Conservation (phyloP, 2,888 invertebrate species). For the Deroplatys truncata region DNA sequence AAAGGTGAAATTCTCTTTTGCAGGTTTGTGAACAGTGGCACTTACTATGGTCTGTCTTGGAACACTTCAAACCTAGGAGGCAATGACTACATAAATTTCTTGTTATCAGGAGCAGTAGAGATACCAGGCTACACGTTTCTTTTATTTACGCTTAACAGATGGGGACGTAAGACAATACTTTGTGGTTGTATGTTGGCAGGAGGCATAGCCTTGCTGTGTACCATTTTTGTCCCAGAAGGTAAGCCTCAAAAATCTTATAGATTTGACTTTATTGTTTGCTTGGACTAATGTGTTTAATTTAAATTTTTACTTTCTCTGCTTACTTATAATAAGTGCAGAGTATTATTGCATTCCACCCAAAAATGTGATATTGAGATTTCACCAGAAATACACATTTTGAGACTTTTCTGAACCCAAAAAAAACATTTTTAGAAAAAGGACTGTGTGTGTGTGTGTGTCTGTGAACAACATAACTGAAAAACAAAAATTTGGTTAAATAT, state of each 20-base stretch:
- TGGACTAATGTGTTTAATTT: neutral
- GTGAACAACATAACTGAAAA: too few species aligned
- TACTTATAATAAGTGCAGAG: neutral
- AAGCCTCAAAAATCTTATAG: constrained; percentile 30
- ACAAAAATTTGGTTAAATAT: too few species aligned
- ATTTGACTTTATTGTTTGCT: neutral
- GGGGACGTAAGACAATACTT: constrained; percentile 64
- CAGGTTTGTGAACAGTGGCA: constrained; percentile 69
- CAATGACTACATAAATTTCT: constrained; percentile 68
- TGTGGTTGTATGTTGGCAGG: constrained; percentile 65
- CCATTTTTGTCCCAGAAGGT: constrained; percentile 56
- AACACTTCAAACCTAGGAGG: constrained; percentile 68
- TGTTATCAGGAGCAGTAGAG: constrained; percentile 71
- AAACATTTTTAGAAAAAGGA: too few species aligned
- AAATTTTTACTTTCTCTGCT: neutral
- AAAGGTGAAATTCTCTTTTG: neutral
- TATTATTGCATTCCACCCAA: neutral
- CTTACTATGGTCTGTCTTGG: constrained; percentile 76
- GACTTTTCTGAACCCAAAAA: too few species aligned
- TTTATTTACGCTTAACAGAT: constrained; percentile 61
- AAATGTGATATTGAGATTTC: too few species aligned
- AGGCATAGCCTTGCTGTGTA: constrained; percentile 56
- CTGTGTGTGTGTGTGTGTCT: too few species aligned
- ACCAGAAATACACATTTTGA: too few species aligned
- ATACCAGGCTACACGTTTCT: constrained; percentile 66